Base-by-base conservation (phyloP, 2,888 invertebrate species). In the Eilema sororculum region DNA sequence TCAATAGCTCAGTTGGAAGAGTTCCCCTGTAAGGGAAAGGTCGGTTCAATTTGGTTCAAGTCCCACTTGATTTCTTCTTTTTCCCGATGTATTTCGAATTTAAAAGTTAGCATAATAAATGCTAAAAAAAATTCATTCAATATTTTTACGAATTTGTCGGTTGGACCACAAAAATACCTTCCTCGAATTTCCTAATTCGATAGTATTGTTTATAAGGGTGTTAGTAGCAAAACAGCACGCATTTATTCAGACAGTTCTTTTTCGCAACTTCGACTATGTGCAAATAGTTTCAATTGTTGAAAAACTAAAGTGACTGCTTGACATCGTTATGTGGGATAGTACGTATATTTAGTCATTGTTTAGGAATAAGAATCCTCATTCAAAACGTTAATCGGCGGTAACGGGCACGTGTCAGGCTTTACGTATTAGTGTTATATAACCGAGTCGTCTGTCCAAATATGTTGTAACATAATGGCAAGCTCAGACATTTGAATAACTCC, bases 231-330 rank as follows among this genome's bases (percentile, higher is more conserved):
- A 46, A 20, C 20, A n/a, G n/a, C 52, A n/a, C n/a, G 8, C 20
- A 52, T 46, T 46, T 6, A 20, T 52, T n/a, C n/a, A 20, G n/a
- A 8, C 9, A n/a, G 12, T 8, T 28, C n/a, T 52, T 52, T 52
- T 52, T 52, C 52, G 52, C n/a, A 52, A 52, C 9, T 20, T 52
- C 8, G 2, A 8, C n/a, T 46, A 63, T 24, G 30, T n/a, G 52
- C n/a, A 52, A 52, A 46, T 20, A 46, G 52, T 52, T 52, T 52
- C 52, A n/a, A 52, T 52, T 52, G 52, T 52, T 52, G 52, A n/a
- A 52, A 46, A 52, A n/a, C n/a, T 52, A n/a, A 52, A 52, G n/a
- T 52, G n/a, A 52, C 8, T 20, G 52, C n/a, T 8, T 52, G 52
- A 52, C 52, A 52, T 52, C 52, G 52, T 52, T 52, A 52, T 52